Evolutionary conservation across 2,888 invertebrate species (phyloP), one percentile per base, ranked within the genome.

Genomic region (Sialis fuliginosa): DNA sequence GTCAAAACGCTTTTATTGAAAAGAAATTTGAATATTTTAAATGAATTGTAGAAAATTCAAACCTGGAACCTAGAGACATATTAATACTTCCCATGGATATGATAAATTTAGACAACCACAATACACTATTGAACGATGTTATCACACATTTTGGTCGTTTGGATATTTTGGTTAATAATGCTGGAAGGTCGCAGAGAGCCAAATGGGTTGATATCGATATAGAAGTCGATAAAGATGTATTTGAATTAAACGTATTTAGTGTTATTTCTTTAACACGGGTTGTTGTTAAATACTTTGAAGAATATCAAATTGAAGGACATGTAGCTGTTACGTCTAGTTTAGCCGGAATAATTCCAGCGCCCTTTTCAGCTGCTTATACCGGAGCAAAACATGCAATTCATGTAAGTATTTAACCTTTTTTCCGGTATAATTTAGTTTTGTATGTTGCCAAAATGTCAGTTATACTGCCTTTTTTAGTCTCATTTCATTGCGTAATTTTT

Each of bases 91-190:
- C 76, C 1, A 68, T 87, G 64, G 83, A 87, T 60, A 66, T 87
- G 53, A 60, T 74, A 6, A 65, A 79, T 13, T 58, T 74, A 31
- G 63, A 71, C 0, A 62, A 63, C 8, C 87, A 88, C 58, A 65
- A 76, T 55, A 57, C 65, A 32, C 66, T 71, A 33, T 75, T 84
- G 33, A 65, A 77, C 43, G 61, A 66, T 46, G 78, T 84, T 1
- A 58, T 85, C 1, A 60, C 72, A 33, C 73, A 80, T 58, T 87
- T 84, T 60, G 82, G 78, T 41, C 61, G 75, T 66, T 62, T 89
- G 39, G 84, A 89, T 58, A 72, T 88, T 48, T 66, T 89, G 35
- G 74, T 89, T 0, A 85, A 83, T 58, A 89, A 89, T 65, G 87
- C 87, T 1, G 88, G 87, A 0, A 65, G 85, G 47, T 81, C 83